Base-by-base conservation (phyloP, 2,113 vertebrate genomes). In the Callocephalon fimbriatum region DNA sequence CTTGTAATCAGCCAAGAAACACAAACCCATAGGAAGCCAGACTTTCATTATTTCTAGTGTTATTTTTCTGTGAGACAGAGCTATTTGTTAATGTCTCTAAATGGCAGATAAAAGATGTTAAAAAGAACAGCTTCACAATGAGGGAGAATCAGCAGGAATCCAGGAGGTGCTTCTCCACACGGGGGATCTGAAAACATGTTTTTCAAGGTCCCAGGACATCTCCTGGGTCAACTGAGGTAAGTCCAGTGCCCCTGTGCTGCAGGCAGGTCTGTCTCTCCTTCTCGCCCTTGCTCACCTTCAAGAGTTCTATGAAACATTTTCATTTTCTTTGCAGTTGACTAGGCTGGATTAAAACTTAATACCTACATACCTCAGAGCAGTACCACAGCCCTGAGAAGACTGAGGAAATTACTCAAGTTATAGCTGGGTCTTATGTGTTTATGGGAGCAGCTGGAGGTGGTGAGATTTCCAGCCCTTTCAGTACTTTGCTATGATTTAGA, bases 401-500 rank as follows among this genome's bases (percentile, higher is more conserved):
- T 87, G 71, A 82, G 56, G 32, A 93, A 95, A 97, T 93, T 53
- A 95, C 40, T 88, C 58, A 78, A 59, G 80, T 88, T 96, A 88
- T 56, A 83, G 73, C 80, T 62, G 31, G 31, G 44, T 87, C 75
- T 93, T 89, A 80, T 0, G 0, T 70, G 45, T 94, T 96, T 92
- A 81, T 73, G 66, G 74, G 71, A 96, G 67, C 87, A 95, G 72
- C 68, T 94, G 91, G 91, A 93, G 47, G 47, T 75, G 59, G n/a
- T 65, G 76, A 96, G 88, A 89, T 95, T 97, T 97, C 88, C 82
- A 94, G 86, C 37, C 74, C 45, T 93, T 53, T 95, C 92, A 63
- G 81, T 95, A 76, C 73, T 93, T 90, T 70, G 80, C 91, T 94
- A 86, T 96, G 96, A 97, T 98, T 97, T 96, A 97, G 86, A 94